A percentile compares a stretch with the other conserved stretches of the same genome.
Evolutionary conservation across 2,888 invertebrate genomes (phyloP).

Genomic region (Sphecodes monilicornis): DNA sequence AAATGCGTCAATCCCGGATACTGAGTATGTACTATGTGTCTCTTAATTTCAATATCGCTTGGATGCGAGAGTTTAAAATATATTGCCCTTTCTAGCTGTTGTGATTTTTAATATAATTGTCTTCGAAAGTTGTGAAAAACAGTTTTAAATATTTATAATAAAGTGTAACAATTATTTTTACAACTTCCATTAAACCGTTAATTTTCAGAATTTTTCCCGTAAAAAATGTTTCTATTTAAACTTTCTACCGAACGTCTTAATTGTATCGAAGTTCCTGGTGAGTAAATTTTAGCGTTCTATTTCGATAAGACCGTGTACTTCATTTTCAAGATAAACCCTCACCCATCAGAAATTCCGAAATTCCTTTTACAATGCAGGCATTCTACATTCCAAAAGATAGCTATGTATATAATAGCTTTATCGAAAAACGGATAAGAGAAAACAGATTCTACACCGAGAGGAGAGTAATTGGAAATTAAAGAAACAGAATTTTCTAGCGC

Average conservation of each 20-base stretch:
- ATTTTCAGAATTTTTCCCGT: not conserved
- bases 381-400: not conserved
- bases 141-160: not conserved
- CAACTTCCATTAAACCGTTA: not conserved
- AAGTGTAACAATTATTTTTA: not conserved
- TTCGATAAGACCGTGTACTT: not conserved
- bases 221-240: not conserved
- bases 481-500: not conserved
- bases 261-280: not conserved
- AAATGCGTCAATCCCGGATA: no score
- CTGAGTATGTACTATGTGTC: not conserved
- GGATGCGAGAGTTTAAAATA: not conserved
- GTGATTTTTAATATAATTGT: no score
- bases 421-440: not conserved
- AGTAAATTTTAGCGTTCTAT: not conserved
- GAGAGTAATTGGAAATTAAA: not conserved
- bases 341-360: slow-evolving; percentile 6
- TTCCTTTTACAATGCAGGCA: not conserved
- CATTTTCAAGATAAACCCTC: slow-evolving; percentile 5
- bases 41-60: not conserved
- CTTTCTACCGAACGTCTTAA: no score
- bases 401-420: slow-evolving; percentile 16
- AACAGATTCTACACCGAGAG: not conserved
- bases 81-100: not conserved
- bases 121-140: no score